Evolutionary conservation across 2,113 vertebrate genomes (phyloP).

Genomic region (Cynocephalus volans): DNA sequence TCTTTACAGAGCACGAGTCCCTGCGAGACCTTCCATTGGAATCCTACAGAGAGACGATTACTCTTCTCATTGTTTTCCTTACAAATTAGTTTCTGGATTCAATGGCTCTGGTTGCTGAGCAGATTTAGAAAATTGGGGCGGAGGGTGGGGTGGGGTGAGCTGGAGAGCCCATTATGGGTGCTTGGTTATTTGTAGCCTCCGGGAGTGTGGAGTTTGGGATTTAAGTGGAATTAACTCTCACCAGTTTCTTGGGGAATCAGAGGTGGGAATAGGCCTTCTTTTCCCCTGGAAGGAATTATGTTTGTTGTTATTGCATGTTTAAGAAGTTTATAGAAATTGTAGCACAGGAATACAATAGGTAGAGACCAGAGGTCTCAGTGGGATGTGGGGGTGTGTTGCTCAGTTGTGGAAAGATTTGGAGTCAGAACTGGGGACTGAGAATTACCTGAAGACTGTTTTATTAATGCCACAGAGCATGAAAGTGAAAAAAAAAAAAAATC

Average conservation of each 20-base stretch:
- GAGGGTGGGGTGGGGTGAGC: not conserved
- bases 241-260: slow-evolving; percentile 10
- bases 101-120: slow-evolving; percentile 73
- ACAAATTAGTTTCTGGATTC: slow-evolving; percentile 79
- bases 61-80: slow-evolving; percentile 80
- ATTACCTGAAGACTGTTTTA: not conserved
- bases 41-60: slow-evolving; percentile 66
- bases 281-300: slow-evolving; percentile 20
- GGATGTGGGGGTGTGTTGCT: not conserved
- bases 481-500: not conserved
- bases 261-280: not conserved
- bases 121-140: slow-evolving; percentile 64
- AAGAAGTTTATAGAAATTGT: not conserved
- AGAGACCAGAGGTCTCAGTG: not conserved
- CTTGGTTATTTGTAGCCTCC: not conserved
- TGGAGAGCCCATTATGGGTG: not conserved
- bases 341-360: not conserved
- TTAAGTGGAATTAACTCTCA: slow-evolving; percentile 47
- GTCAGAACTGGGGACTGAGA: not conserved
- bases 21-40: not conserved
- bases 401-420: not conserved
- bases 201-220: not conserved
- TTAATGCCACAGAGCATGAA: not conserved
- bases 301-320: slow-evolving; percentile 39
- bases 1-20: not conserved